These are phyloP conservation scores for Meteorus cinctellus DNA, from an alignment of 2,888 invertebrate genomes.

Conservation along the genomic window DNA sequence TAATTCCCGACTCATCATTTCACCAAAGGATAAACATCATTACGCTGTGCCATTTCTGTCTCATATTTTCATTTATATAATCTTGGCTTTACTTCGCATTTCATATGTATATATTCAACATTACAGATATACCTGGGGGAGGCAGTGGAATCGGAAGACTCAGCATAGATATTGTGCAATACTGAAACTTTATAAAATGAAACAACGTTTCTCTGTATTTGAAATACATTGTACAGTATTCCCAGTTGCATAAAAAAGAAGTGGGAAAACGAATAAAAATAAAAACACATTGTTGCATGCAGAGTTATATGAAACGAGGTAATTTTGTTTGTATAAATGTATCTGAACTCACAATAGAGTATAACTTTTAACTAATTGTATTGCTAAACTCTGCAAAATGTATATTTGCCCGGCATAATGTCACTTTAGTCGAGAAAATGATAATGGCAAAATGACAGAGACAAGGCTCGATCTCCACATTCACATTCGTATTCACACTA, in stretches of 20 bases:
- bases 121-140: neutral
- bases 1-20: neutral
- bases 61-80: neutral
- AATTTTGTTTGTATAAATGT: neutral
- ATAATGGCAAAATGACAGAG: neutral
- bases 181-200: neutral
- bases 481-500: neutral
- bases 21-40: neutral
- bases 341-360: neutral
- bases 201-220: too few species aligned
- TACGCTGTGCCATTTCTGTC: neutral
- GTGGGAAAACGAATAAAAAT: neutral
- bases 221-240: too few species aligned
- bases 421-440: neutral
- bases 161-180: neutral
- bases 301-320: neutral
- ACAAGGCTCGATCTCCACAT: neutral
- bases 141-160: neutral
- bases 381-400: neutral
- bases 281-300: neutral
- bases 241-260: too few species aligned
- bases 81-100: neutral
- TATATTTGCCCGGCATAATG: neutral
- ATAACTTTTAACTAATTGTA: slow-evolving; percentile 8
- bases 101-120: neutral